Conservation (phyloP, 2,888 invertebrate genomes). For the Phyllotreta cruciferae region DNA sequence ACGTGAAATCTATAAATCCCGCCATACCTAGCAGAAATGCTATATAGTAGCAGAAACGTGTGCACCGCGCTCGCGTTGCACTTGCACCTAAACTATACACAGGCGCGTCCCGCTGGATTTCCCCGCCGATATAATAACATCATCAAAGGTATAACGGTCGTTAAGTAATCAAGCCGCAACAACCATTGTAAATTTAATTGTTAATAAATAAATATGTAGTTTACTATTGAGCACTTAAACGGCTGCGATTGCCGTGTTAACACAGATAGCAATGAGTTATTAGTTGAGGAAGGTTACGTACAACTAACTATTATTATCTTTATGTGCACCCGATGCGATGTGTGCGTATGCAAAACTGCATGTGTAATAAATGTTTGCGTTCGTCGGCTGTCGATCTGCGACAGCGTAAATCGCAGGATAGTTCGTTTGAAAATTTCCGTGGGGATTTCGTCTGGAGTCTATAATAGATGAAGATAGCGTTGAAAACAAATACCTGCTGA, state of each 20-base stretch:
- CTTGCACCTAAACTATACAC: too few relatives aligned
- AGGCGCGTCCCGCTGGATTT: neutral
- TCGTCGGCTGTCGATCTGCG: neutral
- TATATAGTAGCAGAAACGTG: too few relatives aligned
- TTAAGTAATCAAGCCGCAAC: slow-evolving; percentile 21
- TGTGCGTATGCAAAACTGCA: slow-evolving; percentile 9
- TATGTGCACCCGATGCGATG: slow-evolving; percentile 13
- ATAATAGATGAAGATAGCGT: too few relatives aligned
- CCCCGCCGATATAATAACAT: slow-evolving; percentile 2
- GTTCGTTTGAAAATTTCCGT: too few relatives aligned
- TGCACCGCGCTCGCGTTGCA: too few relatives aligned
- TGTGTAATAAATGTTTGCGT: neutral
- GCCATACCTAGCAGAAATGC: too few relatives aligned
- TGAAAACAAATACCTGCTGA: too few relatives aligned
- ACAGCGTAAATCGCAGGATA: too few relatives aligned
- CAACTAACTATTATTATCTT: slow-evolving; percentile 37
- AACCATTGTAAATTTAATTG: slow-evolving; percentile 32
- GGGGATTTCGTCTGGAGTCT: too few relatives aligned
- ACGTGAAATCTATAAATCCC: too few relatives aligned
- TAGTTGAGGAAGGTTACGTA: slow-evolving; percentile 45
- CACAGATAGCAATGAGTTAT: slow-evolving; percentile 40
- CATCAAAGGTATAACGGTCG: slow-evolving; percentile 13
- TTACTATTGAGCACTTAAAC: slow-evolving; percentile 36
- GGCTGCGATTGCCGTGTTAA: slow-evolving; percentile 35
- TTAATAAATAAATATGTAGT: slow-evolving; percentile 40